These are phyloP conservation scores for Phymastichus coffea DNA, from an alignment of 1,140 invertebrate species.

Conservation along the genomic window DNA sequence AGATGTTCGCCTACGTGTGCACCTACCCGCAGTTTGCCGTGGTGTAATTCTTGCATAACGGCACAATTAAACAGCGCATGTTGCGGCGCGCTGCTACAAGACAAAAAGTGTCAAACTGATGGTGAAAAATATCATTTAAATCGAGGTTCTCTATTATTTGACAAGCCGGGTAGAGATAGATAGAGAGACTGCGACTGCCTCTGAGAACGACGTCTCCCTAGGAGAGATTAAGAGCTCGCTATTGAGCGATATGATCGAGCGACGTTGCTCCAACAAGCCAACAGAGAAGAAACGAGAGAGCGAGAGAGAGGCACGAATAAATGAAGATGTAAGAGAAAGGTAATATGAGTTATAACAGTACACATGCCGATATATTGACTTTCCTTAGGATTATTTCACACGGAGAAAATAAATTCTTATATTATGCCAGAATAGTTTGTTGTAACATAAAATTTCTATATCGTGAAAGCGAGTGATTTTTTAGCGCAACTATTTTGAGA, in stretches of 20 bases:
- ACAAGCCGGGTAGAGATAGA: not conserved
- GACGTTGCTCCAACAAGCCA: not conserved
- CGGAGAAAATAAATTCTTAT: too few species aligned
- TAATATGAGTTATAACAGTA: not conserved
- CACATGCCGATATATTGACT: too few species aligned
- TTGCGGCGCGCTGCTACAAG: not conserved
- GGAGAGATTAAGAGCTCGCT: constrained; percentile 1
- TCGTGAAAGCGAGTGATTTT: too few species aligned
- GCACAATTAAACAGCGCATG: constrained; percentile 15
- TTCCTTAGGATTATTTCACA: too few species aligned
- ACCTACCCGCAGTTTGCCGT: not conserved
- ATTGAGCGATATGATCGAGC: not conserved
- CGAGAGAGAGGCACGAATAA: not conserved
- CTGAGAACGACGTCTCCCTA: not conserved
- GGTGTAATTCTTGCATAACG: not conserved
- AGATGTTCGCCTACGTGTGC: too few species aligned
- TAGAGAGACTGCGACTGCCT: constrained; percentile 3
- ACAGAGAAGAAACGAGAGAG: not conserved
- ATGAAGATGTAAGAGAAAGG: not conserved
- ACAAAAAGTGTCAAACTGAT: constrained; percentile 19
- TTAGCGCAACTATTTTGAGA: too few species aligned
- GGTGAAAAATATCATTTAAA: constrained; percentile 25
- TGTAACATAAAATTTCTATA: too few species aligned
- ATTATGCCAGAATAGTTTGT: too few species aligned
- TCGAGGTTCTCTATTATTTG: constrained; percentile 20